These are phyloP conservation scores for Numida meleagris DNA, from an alignment of 2,113 vertebrate species.

Conservation along the genomic window DNA sequence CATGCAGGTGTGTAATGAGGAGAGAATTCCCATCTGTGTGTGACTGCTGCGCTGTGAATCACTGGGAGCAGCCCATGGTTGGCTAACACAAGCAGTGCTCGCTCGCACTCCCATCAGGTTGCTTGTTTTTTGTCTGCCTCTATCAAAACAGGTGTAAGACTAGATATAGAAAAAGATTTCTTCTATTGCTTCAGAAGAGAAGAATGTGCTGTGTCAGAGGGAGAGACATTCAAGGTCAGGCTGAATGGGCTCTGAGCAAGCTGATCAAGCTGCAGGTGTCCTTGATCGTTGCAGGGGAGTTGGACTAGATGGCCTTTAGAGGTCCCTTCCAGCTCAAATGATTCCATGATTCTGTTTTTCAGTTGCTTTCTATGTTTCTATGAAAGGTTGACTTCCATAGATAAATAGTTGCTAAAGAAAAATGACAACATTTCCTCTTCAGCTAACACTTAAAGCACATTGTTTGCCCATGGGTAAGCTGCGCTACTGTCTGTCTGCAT, in stretches of 20 bases:
- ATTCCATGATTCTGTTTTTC: too few species aligned
- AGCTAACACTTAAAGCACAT: background rate
- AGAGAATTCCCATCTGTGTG: background rate
- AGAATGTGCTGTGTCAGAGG: background rate
- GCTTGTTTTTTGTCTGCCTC: background rate
- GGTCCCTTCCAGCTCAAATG: too few species aligned
- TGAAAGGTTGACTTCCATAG: background rate
- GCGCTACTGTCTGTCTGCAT: background rate
- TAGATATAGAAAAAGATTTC: background rate
- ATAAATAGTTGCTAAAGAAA: background rate
- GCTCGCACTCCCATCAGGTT: fast-evolving
- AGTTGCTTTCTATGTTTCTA: too few species aligned
- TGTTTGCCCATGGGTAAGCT: background rate
- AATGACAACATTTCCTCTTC: background rate
- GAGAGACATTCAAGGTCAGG: too few species aligned
- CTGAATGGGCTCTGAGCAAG: too few species aligned
- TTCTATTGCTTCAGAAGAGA: background rate
- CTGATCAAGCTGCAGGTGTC: too few species aligned
- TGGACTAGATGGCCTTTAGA: too few species aligned
- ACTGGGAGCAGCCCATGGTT: background rate
- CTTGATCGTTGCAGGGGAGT: too few species aligned
- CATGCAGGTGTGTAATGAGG: too few species aligned
- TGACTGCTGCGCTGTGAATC: background rate
- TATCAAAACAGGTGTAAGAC: background rate
- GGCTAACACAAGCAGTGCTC: background rate